Evolutionary conservation across 2,113 vertebrate genomes (phyloP), one percentile per base, ranked within the genome.

Genomic region (Calonectris borealis): DNA sequence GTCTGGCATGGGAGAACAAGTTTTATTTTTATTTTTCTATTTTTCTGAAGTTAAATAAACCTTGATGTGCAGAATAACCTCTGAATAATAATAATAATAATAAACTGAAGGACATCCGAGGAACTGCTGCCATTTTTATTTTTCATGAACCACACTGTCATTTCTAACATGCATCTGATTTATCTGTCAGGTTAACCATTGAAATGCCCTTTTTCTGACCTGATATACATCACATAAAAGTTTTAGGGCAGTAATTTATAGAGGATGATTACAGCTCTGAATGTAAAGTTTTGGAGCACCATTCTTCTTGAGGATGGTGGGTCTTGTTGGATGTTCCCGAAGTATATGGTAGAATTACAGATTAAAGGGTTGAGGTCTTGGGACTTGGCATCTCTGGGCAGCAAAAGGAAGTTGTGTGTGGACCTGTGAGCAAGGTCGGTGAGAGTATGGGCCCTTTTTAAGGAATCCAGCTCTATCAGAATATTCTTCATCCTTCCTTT

Each of bases 41-140:
- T 78, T 80, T 82, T 58, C 71, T 68, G 69, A 19, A 92, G 88
- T 94, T 82, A 84, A 94, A 86, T 70, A 94, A 95, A 87, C 83
- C 61, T 94, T 3, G 27, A 57, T 66, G 86, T 86, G 88, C 95
- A 82, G 96, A 92, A 79, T 68, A 82, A 93, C 69, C 92, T 72
- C 62, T 5, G 88, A 70, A 68, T 68, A 44, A 71, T 54, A 79
- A 34, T 54, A 79, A 34, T 27, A 69, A 88, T 66, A 73, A 48
- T 11, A 12, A 90, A 78, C 55, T 52, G 52, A 52, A 86, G 86
- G 86, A 75, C 83, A 58, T 78, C 68, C 94, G 93, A 44, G 80
- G 92, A 82, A 3, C 90, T 89, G 90, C 95, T 86, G 88, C 52
- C 15, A 6, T 24, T 90, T 92, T 89, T 61, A 40, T 91, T 84